Percentiles rank a stretch among this genome's conserved stretches.
Evolutionary conservation across 2,888 invertebrate genomes (phyloP).

Genomic region (Melinaea marsaeus): DNA sequence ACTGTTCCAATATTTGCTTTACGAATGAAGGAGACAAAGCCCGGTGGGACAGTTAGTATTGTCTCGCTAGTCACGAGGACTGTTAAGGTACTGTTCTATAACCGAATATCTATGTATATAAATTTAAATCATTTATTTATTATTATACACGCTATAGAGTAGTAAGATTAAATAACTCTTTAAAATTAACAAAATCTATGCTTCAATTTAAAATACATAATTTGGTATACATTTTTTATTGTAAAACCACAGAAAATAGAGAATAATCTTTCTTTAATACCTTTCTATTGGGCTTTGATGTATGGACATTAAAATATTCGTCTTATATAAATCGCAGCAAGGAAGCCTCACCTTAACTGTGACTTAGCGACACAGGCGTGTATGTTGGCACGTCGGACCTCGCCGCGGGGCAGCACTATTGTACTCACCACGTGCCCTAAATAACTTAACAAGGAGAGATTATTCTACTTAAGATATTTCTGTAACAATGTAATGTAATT

Average conservation of each 20-base stretch:
- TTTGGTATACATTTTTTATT: too few relatives aligned
- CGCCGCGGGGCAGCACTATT: conserved; percentile 55
- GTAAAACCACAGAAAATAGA: too few relatives aligned
- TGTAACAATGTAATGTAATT: neutral
- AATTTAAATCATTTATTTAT: neutral
- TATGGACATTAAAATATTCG: too few relatives aligned
- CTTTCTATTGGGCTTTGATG: too few relatives aligned
- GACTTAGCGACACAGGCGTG: conserved; percentile 54
- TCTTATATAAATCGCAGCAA: neutral
- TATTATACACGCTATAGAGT: too few relatives aligned
- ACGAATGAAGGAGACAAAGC: conserved; percentile 74
- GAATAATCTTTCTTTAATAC: too few relatives aligned
- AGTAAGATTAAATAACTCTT: too few relatives aligned
- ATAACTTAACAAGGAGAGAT: conserved; percentile 29
- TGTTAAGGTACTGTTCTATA: conserved; percentile 46
- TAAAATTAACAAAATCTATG: too few relatives aligned
- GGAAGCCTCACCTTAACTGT: conserved; percentile 43
- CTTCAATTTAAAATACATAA: too few relatives aligned
- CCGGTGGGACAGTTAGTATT: conserved; percentile 68
- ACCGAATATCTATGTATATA: neutral
- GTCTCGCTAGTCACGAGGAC: conserved; percentile 56
- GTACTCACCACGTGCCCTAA: conserved; percentile 23
- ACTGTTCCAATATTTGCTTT: conserved; percentile 72
- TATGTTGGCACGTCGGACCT: conserved; percentile 62
- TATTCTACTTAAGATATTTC: conserved; percentile 24